Conservation (phyloP, 1,140 invertebrate genomes). For the Drosophila leontia region DNA sequence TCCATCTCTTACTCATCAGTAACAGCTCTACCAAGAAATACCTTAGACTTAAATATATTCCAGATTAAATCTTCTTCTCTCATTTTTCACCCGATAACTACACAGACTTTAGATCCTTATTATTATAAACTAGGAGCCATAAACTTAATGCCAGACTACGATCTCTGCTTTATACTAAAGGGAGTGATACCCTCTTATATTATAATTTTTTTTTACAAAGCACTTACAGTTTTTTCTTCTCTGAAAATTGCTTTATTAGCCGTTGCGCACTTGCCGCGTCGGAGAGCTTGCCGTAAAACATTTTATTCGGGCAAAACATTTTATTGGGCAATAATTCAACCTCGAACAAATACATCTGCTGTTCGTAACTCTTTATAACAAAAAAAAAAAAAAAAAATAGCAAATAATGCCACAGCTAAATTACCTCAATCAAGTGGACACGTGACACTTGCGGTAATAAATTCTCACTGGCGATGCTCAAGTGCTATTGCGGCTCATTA, state of each 20-base stretch:
- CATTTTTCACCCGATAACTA: not conserved
- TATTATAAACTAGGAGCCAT: slow-evolving; percentile 14
- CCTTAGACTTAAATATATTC: not conserved
- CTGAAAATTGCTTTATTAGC: slow-evolving; percentile 28
- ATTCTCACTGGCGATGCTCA: slow-evolving; percentile 56
- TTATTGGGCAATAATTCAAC: slow-evolving; percentile 42
- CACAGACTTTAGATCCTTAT: slow-evolving; percentile 3
- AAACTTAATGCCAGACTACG: not conserved
- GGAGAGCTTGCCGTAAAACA: slow-evolving; percentile 19
- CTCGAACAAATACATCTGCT: slow-evolving; percentile 20
- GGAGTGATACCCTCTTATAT: not conserved
- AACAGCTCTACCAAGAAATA: not conserved
- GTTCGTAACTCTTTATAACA: slow-evolving; percentile 45
- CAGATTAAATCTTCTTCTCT: not conserved
- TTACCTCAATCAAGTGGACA: slow-evolving; percentile 65
- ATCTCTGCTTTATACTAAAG: not conserved
- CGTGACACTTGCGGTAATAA: slow-evolving; percentile 76
- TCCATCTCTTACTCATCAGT: not conserved
- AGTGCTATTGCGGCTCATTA: slow-evolving; percentile 77
- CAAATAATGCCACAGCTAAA: slow-evolving; percentile 66
- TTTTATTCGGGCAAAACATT: slow-evolving; percentile 19
- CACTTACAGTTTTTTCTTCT: not conserved
- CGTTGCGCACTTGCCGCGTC: slow-evolving; percentile 16
- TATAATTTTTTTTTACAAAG: slow-evolving; percentile 10
- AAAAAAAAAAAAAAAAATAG: slow-evolving; percentile 55